Conservation (phyloP, 2,113 vertebrate genomes). For the Entosphenus tridentatus region DNA sequence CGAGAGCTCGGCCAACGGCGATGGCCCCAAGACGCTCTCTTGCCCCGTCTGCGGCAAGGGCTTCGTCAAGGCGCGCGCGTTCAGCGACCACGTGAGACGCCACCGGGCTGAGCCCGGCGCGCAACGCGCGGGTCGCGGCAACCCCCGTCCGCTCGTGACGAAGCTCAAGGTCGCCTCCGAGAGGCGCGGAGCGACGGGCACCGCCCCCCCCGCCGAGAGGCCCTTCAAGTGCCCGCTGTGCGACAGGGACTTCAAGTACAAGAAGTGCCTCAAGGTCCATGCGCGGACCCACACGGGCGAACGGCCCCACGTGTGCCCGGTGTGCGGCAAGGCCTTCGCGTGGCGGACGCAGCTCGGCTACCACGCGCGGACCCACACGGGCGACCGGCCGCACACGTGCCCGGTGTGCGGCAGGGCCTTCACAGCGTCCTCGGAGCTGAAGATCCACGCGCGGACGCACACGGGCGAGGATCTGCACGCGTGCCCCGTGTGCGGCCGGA, state of each 20-base stretch:
- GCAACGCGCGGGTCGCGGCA: no score
- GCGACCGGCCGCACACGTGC: slow-evolving; percentile 41
- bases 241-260: background rate
- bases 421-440: slow-evolving; percentile 45
- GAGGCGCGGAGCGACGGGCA: background rate
- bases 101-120: no score
- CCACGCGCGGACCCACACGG: slow-evolving; percentile 62
- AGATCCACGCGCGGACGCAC: slow-evolving; percentile 54
- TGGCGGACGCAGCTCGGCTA: slow-evolving; percentile 60
- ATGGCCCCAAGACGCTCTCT: no score
- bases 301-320: slow-evolving; percentile 27
- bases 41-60: background rate
- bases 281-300: slow-evolving; percentile 35
- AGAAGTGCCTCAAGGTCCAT: slow-evolving; percentile 23
- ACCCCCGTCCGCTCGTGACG: no score
- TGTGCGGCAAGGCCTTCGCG: slow-evolving; percentile 55
- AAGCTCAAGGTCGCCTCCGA: no score
- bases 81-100: background rate
- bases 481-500: slow-evolving; percentile 29
- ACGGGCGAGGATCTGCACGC: slow-evolving; percentile 37
- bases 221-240: background rate
- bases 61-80: background rate
- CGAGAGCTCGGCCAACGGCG: no score
- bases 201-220: background rate
- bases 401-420: slow-evolving; percentile 51